Evolutionary conservation across 2,888 invertebrate species (phyloP), one percentile per base, ranked within the genome.

Genomic region (Gari tellinella): DNA sequence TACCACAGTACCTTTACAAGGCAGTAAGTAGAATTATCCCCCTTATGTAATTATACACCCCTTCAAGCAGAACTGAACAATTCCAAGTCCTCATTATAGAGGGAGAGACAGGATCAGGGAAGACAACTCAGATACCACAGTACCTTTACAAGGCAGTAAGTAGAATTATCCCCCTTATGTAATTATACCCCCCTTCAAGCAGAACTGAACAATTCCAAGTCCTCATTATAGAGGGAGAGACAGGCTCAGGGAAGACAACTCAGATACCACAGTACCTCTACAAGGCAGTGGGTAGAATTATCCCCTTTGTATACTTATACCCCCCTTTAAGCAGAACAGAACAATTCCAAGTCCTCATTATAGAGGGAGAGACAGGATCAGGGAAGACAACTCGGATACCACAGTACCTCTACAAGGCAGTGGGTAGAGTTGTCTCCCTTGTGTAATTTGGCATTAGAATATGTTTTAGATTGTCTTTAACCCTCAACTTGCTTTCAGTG

Each of bases 161-260:
- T 91, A 25, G 10, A 31, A 31, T 31, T 31, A 31, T 31, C 31
- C 10, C 31, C 31, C 31, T 10, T 31, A 10, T 31, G 4, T 31
- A 7, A n/a, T n/a, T 0, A 97, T 99, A 60, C 99, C 94, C 93
- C 97, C 97, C 0, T 99, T 98, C 89, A 95, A 94, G 90, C 94
- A 97, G 48, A 95, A 97, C 89, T 94, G 94, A 93, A 88, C 85
- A 86, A 31, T 90, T 91, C 73, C 91, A 95, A 93, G 94, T 97
- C 80, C 93, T 99, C 25, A 99, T 99, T 84, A 97, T 99, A 74
- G 98, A 98, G 93, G 99, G 99, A 62, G 99, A 94, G 87, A 94
- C 94, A 0, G 94, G 94, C 0, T 93, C 93, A 0, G 94, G 94
- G 1, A 94, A 94, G 84, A 94, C 94, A 1, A 94, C 94, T 0